Evolutionary conservation across 2,113 vertebrate species (phyloP), one percentile per base, ranked within the genome.

Genomic region (Tragelaphus buxtoni): DNA sequence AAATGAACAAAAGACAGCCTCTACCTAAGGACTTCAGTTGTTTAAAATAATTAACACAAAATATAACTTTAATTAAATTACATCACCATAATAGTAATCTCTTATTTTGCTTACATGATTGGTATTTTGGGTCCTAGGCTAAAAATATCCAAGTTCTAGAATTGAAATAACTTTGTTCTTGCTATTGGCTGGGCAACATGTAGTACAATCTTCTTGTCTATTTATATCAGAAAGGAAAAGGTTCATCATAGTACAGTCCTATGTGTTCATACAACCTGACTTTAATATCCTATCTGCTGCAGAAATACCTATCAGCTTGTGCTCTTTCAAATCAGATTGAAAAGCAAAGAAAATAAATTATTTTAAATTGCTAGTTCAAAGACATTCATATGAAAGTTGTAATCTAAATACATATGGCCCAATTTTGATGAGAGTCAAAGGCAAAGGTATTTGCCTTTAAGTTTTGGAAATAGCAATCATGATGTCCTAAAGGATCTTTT

Each of bases 201-300:
- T 93, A 95, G 80, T 98, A 98, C 94, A 98, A 98, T 98, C 97
- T 93, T 98, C 92, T 97, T 22, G 97, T 98, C 98, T 98, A 96
- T 97, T 98, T 98, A 98, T 90, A 95, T 95, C 95, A 97, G 96
- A 97, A 98, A 91, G 98, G 80, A 98, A 98, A 98, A 97, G 95
- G 96, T 98, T 98, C 97, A 97, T 94, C 96, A 96, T 90, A 98
- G 96, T 97, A 97, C 97, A 97, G 94, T 97, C 97, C 97, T 97
- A 93, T 95, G 95, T 95, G 86, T 96, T 97, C 98, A 98, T 88
- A 98, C 94, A 97, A 97, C 98, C 98, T 97, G 97, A 98, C 95
- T 98, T 98, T 92, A 92, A 95, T 42, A 65, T 18, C 16, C 63
- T 92, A 95, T 92, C 87, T 97, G 90, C 85, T 90, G 85, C 39